Evolutionary conservation across 2,888 invertebrate species (phyloP).

Genomic region (Troilus luridus): DNA sequence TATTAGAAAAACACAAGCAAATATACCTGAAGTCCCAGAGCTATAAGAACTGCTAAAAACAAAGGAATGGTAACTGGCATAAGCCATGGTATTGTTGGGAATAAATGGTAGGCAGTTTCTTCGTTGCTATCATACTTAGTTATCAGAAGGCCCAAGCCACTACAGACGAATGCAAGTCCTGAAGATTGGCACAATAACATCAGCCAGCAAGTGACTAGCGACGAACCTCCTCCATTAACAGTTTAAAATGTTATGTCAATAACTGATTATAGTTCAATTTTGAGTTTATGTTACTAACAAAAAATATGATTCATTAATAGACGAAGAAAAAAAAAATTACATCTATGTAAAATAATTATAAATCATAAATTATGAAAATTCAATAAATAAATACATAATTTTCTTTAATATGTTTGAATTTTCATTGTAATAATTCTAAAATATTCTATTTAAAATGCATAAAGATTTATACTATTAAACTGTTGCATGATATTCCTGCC

Average conservation of each 20-base stretch:
- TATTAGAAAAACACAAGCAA: neutral
- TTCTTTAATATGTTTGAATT: too few relatives aligned
- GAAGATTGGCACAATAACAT: neutral
- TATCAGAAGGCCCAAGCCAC: slow-evolving; percentile 7
- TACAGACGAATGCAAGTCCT: slow-evolving; percentile 8
- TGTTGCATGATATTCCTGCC: too few relatives aligned
- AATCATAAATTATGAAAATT: too few relatives aligned
- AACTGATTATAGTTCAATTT: neutral
- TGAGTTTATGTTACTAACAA: too few relatives aligned
- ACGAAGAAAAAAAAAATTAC: too few relatives aligned
- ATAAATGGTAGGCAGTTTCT: slow-evolving; percentile 44
- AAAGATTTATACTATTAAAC: too few relatives aligned
- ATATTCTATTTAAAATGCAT: too few relatives aligned
- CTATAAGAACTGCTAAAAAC: neutral
- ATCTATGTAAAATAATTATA: too few relatives aligned
- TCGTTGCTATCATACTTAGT: neutral
- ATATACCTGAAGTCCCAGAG: slow-evolving; percentile 43
- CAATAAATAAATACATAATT: too few relatives aligned
- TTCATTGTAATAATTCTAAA: too few relatives aligned
- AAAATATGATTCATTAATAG: too few relatives aligned
- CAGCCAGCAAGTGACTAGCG: slow-evolving; percentile 20
- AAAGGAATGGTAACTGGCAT: slow-evolving; percentile 48
- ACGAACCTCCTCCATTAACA: slow-evolving; percentile 9
- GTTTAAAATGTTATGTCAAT: neutral
- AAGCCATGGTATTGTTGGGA: slow-evolving; percentile 52